Percentiles rank a stretch among this genome's conserved stretches.
Conservation (phyloP, 2,888 invertebrate genomes). For the Entomobrya multifasciata region DNA sequence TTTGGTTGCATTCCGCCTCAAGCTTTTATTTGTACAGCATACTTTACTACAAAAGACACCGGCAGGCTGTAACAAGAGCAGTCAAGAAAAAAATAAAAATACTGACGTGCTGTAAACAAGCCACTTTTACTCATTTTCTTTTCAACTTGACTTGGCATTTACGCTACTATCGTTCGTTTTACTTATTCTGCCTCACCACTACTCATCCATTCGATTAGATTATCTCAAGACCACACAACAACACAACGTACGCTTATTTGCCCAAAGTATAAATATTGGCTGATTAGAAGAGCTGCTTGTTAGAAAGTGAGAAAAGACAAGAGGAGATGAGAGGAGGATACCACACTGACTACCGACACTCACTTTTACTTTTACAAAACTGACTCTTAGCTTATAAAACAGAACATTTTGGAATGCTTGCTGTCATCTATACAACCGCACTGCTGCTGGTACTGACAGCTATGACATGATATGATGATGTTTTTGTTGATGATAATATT, state of each 20-base stretch:
- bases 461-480: slow-evolving; percentile 48
- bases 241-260: neutral
- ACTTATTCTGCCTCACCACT: neutral
- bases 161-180: too few relatives aligned
- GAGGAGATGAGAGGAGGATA: too few relatives aligned
- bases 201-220: neutral
- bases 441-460: slow-evolving; percentile 33
- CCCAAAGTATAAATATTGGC: too few relatives aligned
- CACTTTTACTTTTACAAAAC: too few relatives aligned
- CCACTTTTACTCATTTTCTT: neutral
- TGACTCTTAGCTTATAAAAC: neutral
- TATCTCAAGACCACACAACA: too few relatives aligned
- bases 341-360: neutral
- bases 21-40: neutral
- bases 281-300: too few relatives aligned
- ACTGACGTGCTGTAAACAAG: too few relatives aligned
- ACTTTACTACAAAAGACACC: too few relatives aligned
- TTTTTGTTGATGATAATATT: neutral
- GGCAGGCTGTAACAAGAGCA: neutral
- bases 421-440: neutral
- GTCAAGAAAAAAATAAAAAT: slow-evolving; percentile 14
- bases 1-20: neutral
- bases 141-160: slow-evolving; percentile 17
- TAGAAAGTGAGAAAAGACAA: neutral
- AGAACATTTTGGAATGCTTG: neutral